Evolutionary conservation across 1,140 invertebrate genomes (phyloP), one percentile per base, ranked within the genome.

Genomic region (Caenorhabditis briggsae): DNA sequence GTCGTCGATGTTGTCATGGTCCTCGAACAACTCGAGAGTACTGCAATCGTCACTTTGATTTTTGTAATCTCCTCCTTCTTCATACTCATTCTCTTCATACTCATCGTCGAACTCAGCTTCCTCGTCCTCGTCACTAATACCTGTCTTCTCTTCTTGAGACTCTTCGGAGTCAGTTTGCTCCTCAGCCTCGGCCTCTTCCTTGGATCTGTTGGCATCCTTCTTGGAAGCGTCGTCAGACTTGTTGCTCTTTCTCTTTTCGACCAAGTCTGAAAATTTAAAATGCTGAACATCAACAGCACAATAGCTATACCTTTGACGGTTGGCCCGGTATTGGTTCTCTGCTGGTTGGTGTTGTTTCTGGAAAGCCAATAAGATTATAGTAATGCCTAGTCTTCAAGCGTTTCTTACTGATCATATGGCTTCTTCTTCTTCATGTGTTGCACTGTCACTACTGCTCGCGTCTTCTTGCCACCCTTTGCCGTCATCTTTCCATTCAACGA

Each of bases 351-450:
- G 20, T 78, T 53, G 43, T 78, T 78, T 23, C 70, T 78, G 70
- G 18, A 78, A 50, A 5, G 23, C n/a, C 46, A 78, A 78, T 78
- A 78, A 70, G 18, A 70, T 18, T 43, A 7, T 18, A 16, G 18
- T 23, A 70, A 9, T 16, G 23, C 18, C 14, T 46, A 23, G 6
- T 53, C 18, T 20, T 11, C 48, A 25, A 78, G 5, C 5, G 2
- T 9, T 18, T 12, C 70, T 78, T 53, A 78, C 70, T 78, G 70
- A 12, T 78, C 70, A 78, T 78, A 78, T n/a, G 70, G 74, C 78
- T 86, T 86, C 70, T 86, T 86, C 85, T 82, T 86, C 43, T 86
- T 86, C 46, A 86, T 86, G 8, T 86, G 85, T 48, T 86, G 85
- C 41, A 86, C 43, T 48, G 84, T 82, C 11, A 65, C 84, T 7